Conservation (phyloP, 23 tunicate genomes). For the Diplosoma virens region DNA sequence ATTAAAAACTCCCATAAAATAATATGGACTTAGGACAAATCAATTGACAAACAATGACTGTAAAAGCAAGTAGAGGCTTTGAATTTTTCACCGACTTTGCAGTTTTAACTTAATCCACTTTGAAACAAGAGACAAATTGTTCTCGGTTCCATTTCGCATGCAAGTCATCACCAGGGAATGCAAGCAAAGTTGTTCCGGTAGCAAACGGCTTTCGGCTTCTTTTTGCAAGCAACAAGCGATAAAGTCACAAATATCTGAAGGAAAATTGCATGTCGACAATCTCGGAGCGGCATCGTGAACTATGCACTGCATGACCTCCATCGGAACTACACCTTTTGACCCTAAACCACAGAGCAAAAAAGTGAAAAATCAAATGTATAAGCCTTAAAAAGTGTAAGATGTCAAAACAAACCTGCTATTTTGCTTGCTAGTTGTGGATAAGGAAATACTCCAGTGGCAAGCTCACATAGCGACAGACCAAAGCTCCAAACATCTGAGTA, state of each 20-base stretch:
- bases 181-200: constrained; percentile 61
- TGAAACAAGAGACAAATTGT: constrained; percentile 38
- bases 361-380: neutral
- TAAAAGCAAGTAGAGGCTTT: too few species aligned
- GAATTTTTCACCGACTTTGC: neutral
- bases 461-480: constrained; percentile 75
- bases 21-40: too few species aligned
- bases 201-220: constrained; percentile 58
- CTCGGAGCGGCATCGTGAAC: constrained; percentile 83
- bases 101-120: constrained; percentile 30
- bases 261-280: constrained; percentile 25
- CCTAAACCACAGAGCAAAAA: constrained; percentile 30
- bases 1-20: too few species aligned
- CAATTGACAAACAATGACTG: too few species aligned
- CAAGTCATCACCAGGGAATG: constrained; percentile 46
- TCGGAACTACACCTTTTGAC: constrained; percentile 82
- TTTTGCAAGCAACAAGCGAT: constrained; percentile 74
- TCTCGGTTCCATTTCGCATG: neutral
- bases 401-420: constrained; percentile 41
- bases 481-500: constrained; percentile 92
- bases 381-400: neutral
- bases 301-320: constrained; percentile 93
- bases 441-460: constrained; percentile 83
- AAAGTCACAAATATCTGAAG: constrained; percentile 58
- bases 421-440: constrained; percentile 70